phyloP scores from a whole-genome alignment of 2,113 vertebrate genomes.

The Lagopus muta region DNA sequence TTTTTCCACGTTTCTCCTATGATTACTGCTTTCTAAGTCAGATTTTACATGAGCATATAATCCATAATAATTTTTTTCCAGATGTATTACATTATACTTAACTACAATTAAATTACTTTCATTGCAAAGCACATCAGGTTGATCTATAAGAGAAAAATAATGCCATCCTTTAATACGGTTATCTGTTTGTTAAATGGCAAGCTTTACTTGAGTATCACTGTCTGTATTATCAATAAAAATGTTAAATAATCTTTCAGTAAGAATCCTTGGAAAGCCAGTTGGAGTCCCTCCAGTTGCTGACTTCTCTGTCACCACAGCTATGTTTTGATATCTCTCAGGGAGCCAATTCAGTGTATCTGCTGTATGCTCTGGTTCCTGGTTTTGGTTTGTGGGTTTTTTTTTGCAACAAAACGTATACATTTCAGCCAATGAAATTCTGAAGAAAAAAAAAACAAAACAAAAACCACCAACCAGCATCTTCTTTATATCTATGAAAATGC shows the following conservation, averaged over 20 bases:
- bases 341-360: neutral
- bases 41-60: neutral
- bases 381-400: too few relatives aligned
- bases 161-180: neutral
- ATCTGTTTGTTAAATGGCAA: neutral
- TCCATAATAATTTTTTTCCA: neutral
- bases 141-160: neutral
- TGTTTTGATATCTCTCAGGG: neutral
- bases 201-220: neutral
- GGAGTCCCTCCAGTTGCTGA: neutral
- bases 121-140: neutral
- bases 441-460: neutral
- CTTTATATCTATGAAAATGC: neutral
- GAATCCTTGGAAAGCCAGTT: neutral
- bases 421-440: neutral
- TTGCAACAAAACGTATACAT: neutral
- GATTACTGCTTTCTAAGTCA: neutral
- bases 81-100: neutral
- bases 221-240: neutral
- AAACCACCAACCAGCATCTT: neutral
- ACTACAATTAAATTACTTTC: neutral
- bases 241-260: neutral
- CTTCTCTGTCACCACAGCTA: neutral
- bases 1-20: neutral
- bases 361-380: neutral